Conservation (phyloP, 2,113 vertebrate genomes). For the Menura novaehollandiae region DNA sequence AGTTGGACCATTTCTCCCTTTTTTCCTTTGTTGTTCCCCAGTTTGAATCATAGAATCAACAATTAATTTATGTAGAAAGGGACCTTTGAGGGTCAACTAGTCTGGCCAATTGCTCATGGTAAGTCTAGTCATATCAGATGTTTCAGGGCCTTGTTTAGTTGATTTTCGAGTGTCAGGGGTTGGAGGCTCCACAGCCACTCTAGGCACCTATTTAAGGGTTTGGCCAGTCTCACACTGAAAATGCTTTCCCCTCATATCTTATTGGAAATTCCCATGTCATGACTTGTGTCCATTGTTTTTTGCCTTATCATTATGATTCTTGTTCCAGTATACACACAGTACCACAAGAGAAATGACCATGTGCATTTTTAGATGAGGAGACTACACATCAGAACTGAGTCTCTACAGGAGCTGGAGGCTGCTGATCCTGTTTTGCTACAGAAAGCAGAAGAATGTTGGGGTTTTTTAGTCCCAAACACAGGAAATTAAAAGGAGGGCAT, state of each 20-base stretch:
- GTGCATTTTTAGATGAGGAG: background rate
- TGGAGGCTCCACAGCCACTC: background rate
- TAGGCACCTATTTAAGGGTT: background rate
- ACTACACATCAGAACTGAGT: background rate
- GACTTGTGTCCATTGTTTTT: background rate
- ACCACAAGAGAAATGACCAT: background rate
- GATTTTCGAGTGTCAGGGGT: background rate
- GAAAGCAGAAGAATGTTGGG: background rate
- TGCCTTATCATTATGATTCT: background rate
- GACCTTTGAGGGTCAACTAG: background rate
- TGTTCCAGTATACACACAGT: background rate
- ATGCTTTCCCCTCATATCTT: background rate
- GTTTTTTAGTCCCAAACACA: background rate
- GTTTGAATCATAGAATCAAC: background rate
- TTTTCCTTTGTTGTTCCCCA: background rate
- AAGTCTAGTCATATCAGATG: background rate
- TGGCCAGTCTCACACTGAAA: background rate
- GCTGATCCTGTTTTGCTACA: background rate
- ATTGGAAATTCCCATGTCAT: background rate
- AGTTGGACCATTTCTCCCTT: background rate
- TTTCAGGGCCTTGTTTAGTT: background rate
- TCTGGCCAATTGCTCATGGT: fast-evolving
- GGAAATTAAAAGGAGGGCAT: background rate
- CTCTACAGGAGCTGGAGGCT: background rate
- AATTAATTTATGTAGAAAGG: background rate